Percentiles rank a stretch among this genome's conserved stretches.
Conservation (phyloP, 2,113 vertebrate species). For the Zapus hudsonius region DNA sequence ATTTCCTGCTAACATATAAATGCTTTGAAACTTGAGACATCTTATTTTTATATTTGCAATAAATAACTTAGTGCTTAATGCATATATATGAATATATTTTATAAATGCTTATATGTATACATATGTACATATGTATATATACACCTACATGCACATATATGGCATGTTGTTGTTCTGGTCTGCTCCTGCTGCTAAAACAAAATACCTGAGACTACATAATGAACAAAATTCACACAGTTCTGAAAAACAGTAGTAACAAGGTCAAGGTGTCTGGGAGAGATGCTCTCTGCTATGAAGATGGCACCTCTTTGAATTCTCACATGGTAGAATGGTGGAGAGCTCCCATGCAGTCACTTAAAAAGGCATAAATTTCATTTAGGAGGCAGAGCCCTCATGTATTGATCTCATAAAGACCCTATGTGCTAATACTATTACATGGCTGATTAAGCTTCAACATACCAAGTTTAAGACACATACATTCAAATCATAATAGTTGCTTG, state of each 20-base stretch:
- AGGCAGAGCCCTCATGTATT: background rate
- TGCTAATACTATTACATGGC: background rate
- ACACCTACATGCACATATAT: no score
- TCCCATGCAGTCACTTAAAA: background rate
- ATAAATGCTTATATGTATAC: no score
- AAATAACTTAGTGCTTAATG: background rate
- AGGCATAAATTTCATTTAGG: background rate
- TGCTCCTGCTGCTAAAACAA: background rate
- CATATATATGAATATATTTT: no score
- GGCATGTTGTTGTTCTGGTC: background rate
- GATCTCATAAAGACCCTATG: background rate
- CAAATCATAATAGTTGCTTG: background rate
- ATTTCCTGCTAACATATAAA: background rate
- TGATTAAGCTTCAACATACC: background rate
- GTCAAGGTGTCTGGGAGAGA: background rate
- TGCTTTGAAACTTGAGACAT: background rate
- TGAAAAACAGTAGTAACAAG: background rate
- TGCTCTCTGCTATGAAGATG: background rate
- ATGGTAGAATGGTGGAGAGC: no score
- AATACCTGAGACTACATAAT: background rate
- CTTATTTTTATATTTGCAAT: background rate
- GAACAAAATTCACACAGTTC: background rate
- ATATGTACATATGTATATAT: no score
- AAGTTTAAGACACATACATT: background rate
- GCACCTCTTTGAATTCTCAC: rapidly evolving